phyloP scores from a whole-genome alignment of 2,888 invertebrate species.

The Synergus japonicus region DNA sequence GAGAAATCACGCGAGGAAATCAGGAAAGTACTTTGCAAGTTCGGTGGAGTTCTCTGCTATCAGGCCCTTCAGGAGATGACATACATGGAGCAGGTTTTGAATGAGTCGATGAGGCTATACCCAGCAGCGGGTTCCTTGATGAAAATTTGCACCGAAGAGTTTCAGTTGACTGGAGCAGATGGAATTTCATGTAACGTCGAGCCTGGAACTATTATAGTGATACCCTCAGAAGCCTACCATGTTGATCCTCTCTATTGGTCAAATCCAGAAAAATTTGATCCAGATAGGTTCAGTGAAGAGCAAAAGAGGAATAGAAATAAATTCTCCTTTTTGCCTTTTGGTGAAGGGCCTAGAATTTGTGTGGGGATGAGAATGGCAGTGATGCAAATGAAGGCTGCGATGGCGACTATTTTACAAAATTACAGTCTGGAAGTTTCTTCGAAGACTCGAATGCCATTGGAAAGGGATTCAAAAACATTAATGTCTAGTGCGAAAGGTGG shows the following conservation, averaged over 20 bases:
- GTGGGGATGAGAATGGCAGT: constrained; percentile 65
- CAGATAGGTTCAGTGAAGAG: constrained; percentile 63
- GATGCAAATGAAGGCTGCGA: constrained; percentile 44
- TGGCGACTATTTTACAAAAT: background rate
- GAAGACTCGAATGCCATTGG: constrained; percentile 25
- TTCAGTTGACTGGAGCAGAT: constrained; percentile 57
- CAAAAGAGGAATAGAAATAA: constrained; percentile 55
- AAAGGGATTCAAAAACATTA: constrained; percentile 26
- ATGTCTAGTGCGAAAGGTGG: constrained; percentile 18
- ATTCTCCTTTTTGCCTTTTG: constrained; percentile 63
- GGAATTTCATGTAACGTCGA: constrained; percentile 57
- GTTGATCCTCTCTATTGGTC: constrained; percentile 60
- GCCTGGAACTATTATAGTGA: constrained; percentile 48
- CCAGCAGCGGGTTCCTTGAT: constrained; percentile 47
- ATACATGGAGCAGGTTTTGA: constrained; percentile 78
- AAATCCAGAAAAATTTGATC: constrained; percentile 62
- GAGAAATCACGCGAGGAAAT: constrained; percentile 77
- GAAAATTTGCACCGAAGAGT: constrained; percentile 55
- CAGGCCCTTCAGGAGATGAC: constrained; percentile 77
- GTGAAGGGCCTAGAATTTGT: constrained; percentile 69
- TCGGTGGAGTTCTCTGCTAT: constrained; percentile 74
- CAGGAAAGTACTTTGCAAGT: constrained; percentile 63
- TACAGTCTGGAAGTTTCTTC: constrained; percentile 41
- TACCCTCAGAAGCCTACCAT: constrained; percentile 56
- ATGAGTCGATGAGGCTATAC: constrained; percentile 56